Evolutionary conservation across 2,888 invertebrate genomes (phyloP), one percentile per base, ranked within the genome.

Genomic region (Cheilosia impressa): DNA sequence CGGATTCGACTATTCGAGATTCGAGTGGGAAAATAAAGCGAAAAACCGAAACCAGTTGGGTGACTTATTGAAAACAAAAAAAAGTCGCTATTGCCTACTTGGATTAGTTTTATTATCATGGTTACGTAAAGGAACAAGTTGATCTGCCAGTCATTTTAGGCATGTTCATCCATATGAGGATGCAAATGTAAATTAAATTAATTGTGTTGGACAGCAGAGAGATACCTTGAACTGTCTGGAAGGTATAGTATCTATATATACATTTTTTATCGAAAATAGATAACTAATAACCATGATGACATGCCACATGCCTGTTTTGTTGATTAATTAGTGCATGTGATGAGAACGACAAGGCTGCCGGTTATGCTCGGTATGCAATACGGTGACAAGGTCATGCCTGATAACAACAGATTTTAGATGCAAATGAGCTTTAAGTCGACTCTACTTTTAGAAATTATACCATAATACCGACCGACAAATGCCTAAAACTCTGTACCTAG

Each of bases 41-140:
- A 62, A n/a, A 52, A 22, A 19, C 17, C 15, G 1, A 53, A 79
- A 79, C 79, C 53, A 38, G 81, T 60, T 77, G 31, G 63, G 77
- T 82, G 81, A 63, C 71, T 65, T 81, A 63, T 66, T 41, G 9
- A 38, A 38, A 38, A 13, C 3, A 13, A 34, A 34, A 38, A 47
- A 6, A 52, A 47, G 43, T 58, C 7, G 31, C 6, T 17, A 53
- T 71, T 65, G 58, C 81, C 81, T 53, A 55, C 27, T 77, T 55
- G 38, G 58, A 17, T 27, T 22, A 22, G 31, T 60, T 71, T 63
- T 68, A 80, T 73, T 52, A 58, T 17, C 43, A 17, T 47, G 31
- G 52, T 24, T 43, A 41, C 15, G 52, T 45, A 19, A 45, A 68
- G 55, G 27, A 62, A 45, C 43, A 57, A 75, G 52, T 69, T 58